phyloP scores from a whole-genome alignment of 2,888 invertebrate species.

The Agrochola macilenta region DNA sequence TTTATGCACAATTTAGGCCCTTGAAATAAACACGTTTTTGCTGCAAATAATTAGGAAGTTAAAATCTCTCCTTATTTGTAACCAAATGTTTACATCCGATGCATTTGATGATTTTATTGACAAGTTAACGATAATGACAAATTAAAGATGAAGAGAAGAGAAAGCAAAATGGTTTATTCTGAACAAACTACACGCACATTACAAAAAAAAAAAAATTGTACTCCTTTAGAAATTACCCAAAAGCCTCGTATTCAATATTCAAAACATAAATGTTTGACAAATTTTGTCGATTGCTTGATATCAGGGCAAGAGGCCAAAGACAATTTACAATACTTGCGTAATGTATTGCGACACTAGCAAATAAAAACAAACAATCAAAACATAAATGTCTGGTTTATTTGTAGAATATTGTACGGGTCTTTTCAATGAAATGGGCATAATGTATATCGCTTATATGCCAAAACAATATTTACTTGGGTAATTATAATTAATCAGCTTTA shows the following conservation, averaged over 20 bases:
- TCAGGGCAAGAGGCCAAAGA: no score
- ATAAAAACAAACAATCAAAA: no score
- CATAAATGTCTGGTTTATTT: background rate
- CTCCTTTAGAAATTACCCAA: no score
- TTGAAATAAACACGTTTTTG: constrained; percentile 29
- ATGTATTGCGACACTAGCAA: no score
- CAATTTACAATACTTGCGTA: no score
- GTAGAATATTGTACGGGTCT: background rate
- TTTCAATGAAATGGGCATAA: background rate
- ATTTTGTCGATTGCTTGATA: no score
- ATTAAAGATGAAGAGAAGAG: no score
- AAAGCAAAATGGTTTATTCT: no score
- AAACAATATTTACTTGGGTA: background rate
- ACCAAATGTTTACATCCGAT: background rate
- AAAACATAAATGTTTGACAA: no score
- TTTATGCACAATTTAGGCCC: constrained; percentile 38
- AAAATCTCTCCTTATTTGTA: background rate
- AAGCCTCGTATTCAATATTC: no score
- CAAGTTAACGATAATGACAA: background rate
- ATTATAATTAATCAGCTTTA: background rate
- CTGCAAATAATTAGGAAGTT: background rate
- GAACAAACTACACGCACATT: no score
- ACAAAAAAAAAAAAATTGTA: no score
- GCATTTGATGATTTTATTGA: background rate
- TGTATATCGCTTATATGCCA: background rate